Base-by-base conservation (phyloP, 2,797 vertebrate species). In the Falco rusticolus region DNA sequence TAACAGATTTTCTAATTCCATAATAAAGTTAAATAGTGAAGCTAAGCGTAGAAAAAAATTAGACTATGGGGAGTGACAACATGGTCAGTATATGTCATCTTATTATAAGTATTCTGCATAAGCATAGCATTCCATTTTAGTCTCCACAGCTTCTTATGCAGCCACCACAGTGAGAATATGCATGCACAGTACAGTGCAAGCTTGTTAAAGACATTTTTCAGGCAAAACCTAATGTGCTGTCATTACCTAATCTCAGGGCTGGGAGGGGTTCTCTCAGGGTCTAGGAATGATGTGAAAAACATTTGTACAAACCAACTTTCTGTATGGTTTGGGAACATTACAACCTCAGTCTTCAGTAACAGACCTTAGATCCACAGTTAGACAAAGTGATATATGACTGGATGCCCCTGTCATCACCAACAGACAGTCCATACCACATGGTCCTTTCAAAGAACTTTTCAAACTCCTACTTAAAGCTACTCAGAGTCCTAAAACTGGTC, bases 241-340 rank as follows among this genome's bases (percentile, higher is more conserved):
- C 90, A 93, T 96, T 95, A 95, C 95, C 93, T 92, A 95, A 95
- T 93, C 90, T 94, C 78, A 75, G 21, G 63, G 69, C 79, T 89
- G 69, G 39, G 54, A 84, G 51, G 53, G 80, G 61, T 20, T 95
- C 86, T 92, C 92, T 97, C 93, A 78, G 71, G 84, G 74, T 86
- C 95, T 94, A 87, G 54, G 74, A 94, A 93, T 94, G 50, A 92
- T 47, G 72, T 96, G 94, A 94, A 96, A 96, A 93, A 93, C 89
- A 79, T 87, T 80, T 87, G 77, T 84, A 83, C 70, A 96, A 92
- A 93, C 77, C 69, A 90, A 19, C 76, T 79, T 91, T 89, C 74
- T 71, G 47, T 20, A 70, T 12, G 57, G 86, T 82, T 83, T 87
- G 87, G n/a, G 53, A 90, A 34, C 31, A 85, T 90, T 72, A 81